phyloP scores from a whole-genome alignment of 2,797 vertebrate species.

The Furcifer pardalis region DNA sequence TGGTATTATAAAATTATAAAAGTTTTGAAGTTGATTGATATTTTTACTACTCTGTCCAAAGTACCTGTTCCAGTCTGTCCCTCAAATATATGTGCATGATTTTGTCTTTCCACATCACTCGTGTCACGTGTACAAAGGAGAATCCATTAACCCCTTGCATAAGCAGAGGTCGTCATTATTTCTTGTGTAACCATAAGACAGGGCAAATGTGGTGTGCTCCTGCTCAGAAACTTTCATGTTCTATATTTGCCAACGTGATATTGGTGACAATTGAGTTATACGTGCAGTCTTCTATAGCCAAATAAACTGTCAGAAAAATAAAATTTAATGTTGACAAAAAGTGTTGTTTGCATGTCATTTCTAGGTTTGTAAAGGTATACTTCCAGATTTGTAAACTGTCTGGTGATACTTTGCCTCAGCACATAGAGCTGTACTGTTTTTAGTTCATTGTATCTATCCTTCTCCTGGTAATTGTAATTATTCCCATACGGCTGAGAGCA shows the following conservation, averaged over 20 bases:
- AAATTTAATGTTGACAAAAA: neutral
- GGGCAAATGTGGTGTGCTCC: too few species aligned
- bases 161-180: too few species aligned
- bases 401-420: neutral
- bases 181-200: too few species aligned
- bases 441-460: slow-evolving; percentile 1
- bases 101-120: too few species aligned
- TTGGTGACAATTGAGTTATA: neutral
- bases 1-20: neutral
- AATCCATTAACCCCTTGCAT: too few species aligned
- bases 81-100: too few species aligned
- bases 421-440: neutral
- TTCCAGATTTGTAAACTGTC: too few species aligned
- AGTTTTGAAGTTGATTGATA: neutral
- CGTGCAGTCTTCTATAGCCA: neutral
- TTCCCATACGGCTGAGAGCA: slow-evolving; percentile 47
- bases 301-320: neutral
- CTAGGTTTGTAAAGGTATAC: neutral
- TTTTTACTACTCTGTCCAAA: neutral
- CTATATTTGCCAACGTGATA: too few species aligned
- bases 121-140: too few species aligned
- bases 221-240: too few species aligned
- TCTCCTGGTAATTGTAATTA: slow-evolving; percentile 40
- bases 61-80: neutral
- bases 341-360: neutral